Evolutionary conservation across 2,888 invertebrate species (phyloP), one percentile per base, ranked within the genome.

Genomic region (Deilephila porcellus): DNA sequence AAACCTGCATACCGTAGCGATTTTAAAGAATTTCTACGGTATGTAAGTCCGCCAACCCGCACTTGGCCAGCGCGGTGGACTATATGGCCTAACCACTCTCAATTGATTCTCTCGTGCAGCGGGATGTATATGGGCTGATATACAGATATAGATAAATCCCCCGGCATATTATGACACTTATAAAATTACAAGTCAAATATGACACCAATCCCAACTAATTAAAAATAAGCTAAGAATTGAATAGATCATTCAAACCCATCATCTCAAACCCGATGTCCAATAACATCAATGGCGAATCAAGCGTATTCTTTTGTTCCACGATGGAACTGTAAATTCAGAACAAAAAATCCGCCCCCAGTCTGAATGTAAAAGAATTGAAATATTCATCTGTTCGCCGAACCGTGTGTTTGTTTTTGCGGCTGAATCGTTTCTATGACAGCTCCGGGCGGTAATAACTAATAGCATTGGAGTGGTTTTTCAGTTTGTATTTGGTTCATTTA

Each of bases 321-420:
- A 37, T 67, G 14, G 3, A 60, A 29, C 60, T 17, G 60, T 25
- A 45, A 67, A 45, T 20, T n/a, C 64, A 0, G 6, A 7, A 25
- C 37, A 45, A 45, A 45, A 56, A 56, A 56, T n/a, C 56, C 56
- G 6, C 56, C 2, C 56, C 37, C n/a, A 19, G 37, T 37, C 8
- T 34, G 45, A 67, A 14, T 37, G 45, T 67, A 67, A 67, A 67
- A 45, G 45, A 45, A 67, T 45, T 45, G 45, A 20, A 67, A 67
- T 67, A 67, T 67, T 67, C 64, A 67, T 67, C 17, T 45, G 64
- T 45, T 14, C 45, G 45, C 20, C 64, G 64, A 67, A 67, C 64
- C 45, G 64, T 45, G 45, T 20, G 64, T 67, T 67, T 67, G 64
- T 67, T 67, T 67, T 45, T 67, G 45, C 20, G 64, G 45, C 45